Evolutionary conservation across 2,113 vertebrate genomes (phyloP).

Genomic region (Lagopus muta): DNA sequence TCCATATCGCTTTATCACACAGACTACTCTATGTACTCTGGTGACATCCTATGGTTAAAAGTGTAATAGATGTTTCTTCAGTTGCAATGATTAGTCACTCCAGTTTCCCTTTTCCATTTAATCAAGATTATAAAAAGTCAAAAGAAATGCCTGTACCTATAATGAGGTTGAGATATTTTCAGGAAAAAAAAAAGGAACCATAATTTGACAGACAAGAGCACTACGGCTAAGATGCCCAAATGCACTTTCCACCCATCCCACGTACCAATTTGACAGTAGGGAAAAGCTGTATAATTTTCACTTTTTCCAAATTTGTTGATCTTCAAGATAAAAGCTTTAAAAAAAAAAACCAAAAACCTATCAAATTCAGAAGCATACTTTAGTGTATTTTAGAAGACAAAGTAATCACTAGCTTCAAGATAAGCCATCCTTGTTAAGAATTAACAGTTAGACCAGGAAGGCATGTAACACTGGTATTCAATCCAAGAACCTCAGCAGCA

Average conservation of each 20-base stretch:
- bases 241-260: neutral
- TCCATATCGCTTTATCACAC: neutral
- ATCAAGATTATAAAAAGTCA: neutral
- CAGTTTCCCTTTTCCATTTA: neutral
- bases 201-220: neutral
- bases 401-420: neutral
- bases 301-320: neutral
- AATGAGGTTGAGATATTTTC: neutral
- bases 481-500: neutral
- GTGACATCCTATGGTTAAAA: constrained; percentile 51
- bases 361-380: neutral
- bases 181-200: neutral
- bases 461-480: neutral
- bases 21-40: constrained; percentile 43
- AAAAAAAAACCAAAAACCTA: neutral
- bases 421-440: neutral
- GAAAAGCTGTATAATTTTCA: neutral
- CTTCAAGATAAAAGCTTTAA: neutral
- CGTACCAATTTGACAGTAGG: neutral
- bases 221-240: neutral
- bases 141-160: neutral
- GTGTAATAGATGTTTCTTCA: neutral
- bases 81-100: neutral
- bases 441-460: neutral
- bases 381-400: neutral